Conservation (phyloP, 2,888 invertebrate genomes). For the Melanostoma scalare region DNA sequence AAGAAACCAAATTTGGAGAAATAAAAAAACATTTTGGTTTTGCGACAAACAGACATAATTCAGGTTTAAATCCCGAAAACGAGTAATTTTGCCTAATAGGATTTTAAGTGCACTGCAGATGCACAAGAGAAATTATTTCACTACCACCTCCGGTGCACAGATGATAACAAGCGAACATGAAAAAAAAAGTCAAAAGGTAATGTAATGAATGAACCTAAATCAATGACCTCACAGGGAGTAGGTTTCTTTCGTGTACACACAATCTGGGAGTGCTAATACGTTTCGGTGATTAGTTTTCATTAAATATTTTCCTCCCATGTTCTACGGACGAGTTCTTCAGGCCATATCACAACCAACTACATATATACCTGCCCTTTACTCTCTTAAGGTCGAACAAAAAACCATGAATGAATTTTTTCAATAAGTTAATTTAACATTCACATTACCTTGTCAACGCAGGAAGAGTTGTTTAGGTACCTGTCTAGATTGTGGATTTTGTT, state of each 20-base stretch:
- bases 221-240: slow-evolving; percentile 67
- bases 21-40: slow-evolving; percentile 7
- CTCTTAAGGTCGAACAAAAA: slow-evolving; percentile 8
- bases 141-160: slow-evolving; percentile 78
- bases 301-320: slow-evolving; percentile 43
- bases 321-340: neutral
- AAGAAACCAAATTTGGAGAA: neutral
- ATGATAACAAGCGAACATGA: slow-evolving; percentile 70
- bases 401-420: no score
- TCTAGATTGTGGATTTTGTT: no score
- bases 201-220: slow-evolving; percentile 66
- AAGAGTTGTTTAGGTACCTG: no score
- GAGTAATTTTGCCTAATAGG: slow-evolving; percentile 81
- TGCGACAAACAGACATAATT: slow-evolving; percentile 35
- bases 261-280: slow-evolving; percentile 68
- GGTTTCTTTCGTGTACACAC: slow-evolving; percentile 36
- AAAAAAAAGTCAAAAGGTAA: slow-evolving; percentile 48
- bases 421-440: no score
- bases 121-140: slow-evolving; percentile 66
- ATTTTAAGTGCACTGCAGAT: slow-evolving; percentile 79
- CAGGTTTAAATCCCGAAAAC: slow-evolving; percentile 59
- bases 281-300: slow-evolving; percentile 66
- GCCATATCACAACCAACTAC: no score
- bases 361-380: slow-evolving; percentile 22
- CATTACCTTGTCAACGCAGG: no score